Base-by-base conservation (phyloP, 2,113 vertebrate genomes). In the Asarcornis scutulata region DNA sequence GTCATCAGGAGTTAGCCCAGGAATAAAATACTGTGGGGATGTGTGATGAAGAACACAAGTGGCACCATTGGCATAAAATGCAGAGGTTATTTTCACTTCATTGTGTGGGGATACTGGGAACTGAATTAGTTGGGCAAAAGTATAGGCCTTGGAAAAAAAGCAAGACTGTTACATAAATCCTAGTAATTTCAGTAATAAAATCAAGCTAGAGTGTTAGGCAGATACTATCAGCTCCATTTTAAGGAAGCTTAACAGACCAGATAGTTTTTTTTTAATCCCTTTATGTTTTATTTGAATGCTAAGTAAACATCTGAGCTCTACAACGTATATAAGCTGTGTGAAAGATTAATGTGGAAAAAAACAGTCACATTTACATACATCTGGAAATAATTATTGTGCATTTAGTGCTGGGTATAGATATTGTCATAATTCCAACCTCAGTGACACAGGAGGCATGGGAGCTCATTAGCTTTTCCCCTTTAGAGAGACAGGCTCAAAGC, bases 161-260 rank as follows among this genome's bases (percentile, higher is more conserved):
- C 40, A 73, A n/a, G 69, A 42, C 5, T 13, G 34, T 87, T 91
- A 80, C 12, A 69, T 71, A 86, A 89, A 93, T 77, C 40, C 36
- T 36, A 8, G 42, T 26, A 86, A 90, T 83, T 89, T 86, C 79
- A 74, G 56, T 42, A 81, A 67, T 85, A 85, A 93, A 95, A 91
- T 52, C n/a, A 66, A 77, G n/a, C n/a, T 34, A 55, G 9, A 53
- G 15, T 87, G 66, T 71, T 83, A 75, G 10, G 34, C 63, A 88
- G 72, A 77, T 88, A 48, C 31, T 23, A 55, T 78, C n/a, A 77
- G 7, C 38, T 97, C 31, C 15, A 63, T 86, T 89, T 91, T 86
- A 71, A 83, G 46, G 50, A 93, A 89, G 17, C 22, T 81, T 83
- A 81, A 63, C 23, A 93, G 62, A 89, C 11, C 17, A 73, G 46